Conservation (phyloP, 2,113 vertebrate genomes). For the Bubalus kerabau region DNA sequence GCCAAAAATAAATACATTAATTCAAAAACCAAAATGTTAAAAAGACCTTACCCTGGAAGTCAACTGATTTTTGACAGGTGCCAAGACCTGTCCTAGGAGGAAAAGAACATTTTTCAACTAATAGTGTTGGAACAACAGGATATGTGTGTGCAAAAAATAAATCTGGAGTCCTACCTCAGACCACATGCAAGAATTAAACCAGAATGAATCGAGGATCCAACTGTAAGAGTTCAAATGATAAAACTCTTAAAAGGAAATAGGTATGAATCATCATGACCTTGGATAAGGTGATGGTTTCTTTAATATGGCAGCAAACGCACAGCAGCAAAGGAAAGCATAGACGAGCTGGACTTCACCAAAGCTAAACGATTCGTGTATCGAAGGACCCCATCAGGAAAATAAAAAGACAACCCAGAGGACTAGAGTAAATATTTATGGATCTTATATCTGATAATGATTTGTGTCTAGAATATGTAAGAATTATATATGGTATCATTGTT, state of each 20-base stretch:
- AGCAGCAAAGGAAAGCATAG: not conserved
- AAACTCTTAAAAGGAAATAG: not conserved
- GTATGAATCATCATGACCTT: not conserved
- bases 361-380: not conserved
- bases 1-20: not conserved
- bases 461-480: not conserved
- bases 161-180: not conserved
- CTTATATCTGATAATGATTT: not conserved
- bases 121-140: not conserved
- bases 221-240: not conserved
- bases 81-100: not conserved
- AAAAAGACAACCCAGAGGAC: not conserved
- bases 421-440: not conserved
- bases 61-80: not conserved
- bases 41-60: not conserved
- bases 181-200: no score
- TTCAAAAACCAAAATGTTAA: not conserved
- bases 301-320: rapidly evolving
- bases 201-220: not conserved
- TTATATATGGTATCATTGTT: rapidly evolving
- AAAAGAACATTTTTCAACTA: not conserved
- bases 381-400: not conserved
- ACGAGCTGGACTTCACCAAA: not conserved
- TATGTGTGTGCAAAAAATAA: not conserved
- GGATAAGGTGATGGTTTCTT: not conserved